These are phyloP conservation scores for Thera britannica DNA, from an alignment of 2,888 invertebrate genomes.

Conservation along the genomic window DNA sequence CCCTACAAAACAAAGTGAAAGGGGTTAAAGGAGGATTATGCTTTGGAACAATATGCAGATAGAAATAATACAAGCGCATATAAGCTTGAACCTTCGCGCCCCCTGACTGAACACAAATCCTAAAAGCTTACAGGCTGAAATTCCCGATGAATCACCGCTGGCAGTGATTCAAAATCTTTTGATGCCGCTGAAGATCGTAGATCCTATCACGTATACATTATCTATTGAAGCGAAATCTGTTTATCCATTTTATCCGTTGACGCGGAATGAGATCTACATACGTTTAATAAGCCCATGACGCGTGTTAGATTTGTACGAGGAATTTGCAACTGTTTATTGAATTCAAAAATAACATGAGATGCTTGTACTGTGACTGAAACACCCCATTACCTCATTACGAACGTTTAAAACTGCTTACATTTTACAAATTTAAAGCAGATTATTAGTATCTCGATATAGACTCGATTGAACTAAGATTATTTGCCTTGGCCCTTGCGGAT, in stretches of 20 bases:
- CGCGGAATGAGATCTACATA: slow-evolving; percentile 8
- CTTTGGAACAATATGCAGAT: background rate
- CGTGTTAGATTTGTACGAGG: slow-evolving; percentile 17
- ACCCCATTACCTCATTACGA: too few relatives aligned
- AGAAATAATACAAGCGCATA: background rate
- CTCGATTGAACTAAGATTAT: too few relatives aligned
- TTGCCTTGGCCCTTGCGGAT: too few relatives aligned
- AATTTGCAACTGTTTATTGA: slow-evolving; percentile 16
- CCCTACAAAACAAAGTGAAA: background rate
- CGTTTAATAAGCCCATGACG: slow-evolving; percentile 18
- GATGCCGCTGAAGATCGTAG: slow-evolving; percentile 10
- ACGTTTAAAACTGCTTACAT: too few relatives aligned
- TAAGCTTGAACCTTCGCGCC: background rate
- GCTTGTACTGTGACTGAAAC: background rate
- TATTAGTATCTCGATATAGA: too few relatives aligned
- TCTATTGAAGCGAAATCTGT: slow-evolving; percentile 1
- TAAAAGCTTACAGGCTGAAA: background rate
- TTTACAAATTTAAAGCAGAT: too few relatives aligned
- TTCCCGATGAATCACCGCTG: slow-evolving; percentile 19
- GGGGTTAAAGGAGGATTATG: background rate
- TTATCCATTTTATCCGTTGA: slow-evolving; percentile 8
- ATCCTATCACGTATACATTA: slow-evolving; percentile 19
- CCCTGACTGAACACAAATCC: slow-evolving; percentile 3
- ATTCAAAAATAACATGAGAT: slow-evolving; percentile 13
- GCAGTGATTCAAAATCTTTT: slow-evolving; percentile 5